Base-by-base conservation (phyloP, 1,140 invertebrate genomes). In the Samia ricini region DNA sequence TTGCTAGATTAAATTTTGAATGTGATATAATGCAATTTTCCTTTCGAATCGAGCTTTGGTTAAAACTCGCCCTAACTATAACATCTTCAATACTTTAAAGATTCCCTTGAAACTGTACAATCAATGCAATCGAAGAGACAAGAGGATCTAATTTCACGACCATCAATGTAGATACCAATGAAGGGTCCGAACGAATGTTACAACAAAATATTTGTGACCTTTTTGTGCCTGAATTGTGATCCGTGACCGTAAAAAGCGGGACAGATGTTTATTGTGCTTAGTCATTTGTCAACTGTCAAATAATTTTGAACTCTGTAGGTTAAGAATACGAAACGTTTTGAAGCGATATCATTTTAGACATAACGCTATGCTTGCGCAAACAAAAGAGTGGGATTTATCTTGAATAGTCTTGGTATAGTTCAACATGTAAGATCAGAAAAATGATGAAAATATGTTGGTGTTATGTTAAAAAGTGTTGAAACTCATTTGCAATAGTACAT, bases 191-290 rank as follows among this genome's bases (percentile, higher is more conserved):
- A 42, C 33, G 33, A 23, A 56, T 36, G 56, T 50, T 67, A 55
- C 59, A 55, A 62, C 33, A 48, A 48, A 49, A 42, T 20, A 23
- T 49, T 48, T 68, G n/a, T n/a, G 70, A 73, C 71, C 73, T 77
- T 75, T 79, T 76, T 69, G 59, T 68, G 68, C 60, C 69, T 49
- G 59, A 61, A 70, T 63, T 65, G 65, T 71, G 72, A 77, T 71
- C 67, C 71, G 71, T 67, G 74, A 69, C 68, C 66, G 70, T 74
- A 76, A 79, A 75, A 77, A 73, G 61, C 68, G 68, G 68, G 61
- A 69, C 77, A 79, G 73, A 77, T 80, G 74, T 63, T 73, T 75
- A 66, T 72, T 68, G 42, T 68, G 77, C 74, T 80, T 77, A 80
- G 61, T 82, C 77, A 82, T 56, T 71, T 42, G 33, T 12, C 64